Percentiles rank a stretch among this genome's conserved stretches.
phyloP scores from a whole-genome alignment of 2,888 invertebrate species.

The Thumatha senex region DNA sequence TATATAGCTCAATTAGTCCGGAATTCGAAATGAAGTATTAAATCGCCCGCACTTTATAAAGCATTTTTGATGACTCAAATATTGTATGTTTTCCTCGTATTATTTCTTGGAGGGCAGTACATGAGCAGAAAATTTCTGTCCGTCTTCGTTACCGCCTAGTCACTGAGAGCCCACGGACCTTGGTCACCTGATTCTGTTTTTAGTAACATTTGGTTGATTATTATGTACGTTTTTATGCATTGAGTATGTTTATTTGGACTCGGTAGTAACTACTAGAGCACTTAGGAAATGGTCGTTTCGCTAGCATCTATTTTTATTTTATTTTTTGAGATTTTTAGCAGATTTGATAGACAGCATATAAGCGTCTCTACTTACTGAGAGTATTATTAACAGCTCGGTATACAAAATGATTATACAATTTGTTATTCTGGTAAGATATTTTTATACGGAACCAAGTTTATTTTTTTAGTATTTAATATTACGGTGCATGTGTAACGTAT shows the following conservation, averaged over 20 bases:
- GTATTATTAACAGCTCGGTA: conserved; percentile 76
- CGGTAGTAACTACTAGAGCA: conserved; percentile 81
- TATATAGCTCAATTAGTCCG: conserved; percentile 62
- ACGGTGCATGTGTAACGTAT: conserved; percentile 80
- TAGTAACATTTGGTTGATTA: conserved; percentile 77
- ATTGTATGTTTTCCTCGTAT: conserved; percentile 43
- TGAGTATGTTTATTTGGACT: conserved; percentile 69
- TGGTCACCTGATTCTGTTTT: conserved; percentile 67
- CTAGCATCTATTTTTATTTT: conserved; percentile 69
- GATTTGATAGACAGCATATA: conserved; percentile 43
- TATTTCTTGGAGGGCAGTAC: conserved; percentile 38
- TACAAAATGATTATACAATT: conserved; percentile 77
- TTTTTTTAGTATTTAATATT: conserved; percentile 78
- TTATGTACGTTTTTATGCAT: conserved; percentile 79
- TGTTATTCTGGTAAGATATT: conserved; percentile 82
- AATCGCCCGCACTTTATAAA: conserved; percentile 57
- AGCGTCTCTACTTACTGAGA: conserved; percentile 64
- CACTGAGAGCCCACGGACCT: conserved; percentile 78
- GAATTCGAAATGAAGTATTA: conserved; percentile 39
- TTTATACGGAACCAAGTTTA: conserved; percentile 75
- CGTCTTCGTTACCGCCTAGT: conserved; percentile 77
- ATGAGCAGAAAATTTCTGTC: conserved; percentile 33
- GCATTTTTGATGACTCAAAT: conserved; percentile 54
- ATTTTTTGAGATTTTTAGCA: conserved; percentile 72
- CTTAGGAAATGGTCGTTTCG: conserved; percentile 76